A percentile compares a stretch with the other conserved stretches of the same genome.
These are phyloP conservation scores for Falco novaeseelandiae DNA, from an alignment of 2,797 vertebrate species.

Conservation along the genomic window DNA sequence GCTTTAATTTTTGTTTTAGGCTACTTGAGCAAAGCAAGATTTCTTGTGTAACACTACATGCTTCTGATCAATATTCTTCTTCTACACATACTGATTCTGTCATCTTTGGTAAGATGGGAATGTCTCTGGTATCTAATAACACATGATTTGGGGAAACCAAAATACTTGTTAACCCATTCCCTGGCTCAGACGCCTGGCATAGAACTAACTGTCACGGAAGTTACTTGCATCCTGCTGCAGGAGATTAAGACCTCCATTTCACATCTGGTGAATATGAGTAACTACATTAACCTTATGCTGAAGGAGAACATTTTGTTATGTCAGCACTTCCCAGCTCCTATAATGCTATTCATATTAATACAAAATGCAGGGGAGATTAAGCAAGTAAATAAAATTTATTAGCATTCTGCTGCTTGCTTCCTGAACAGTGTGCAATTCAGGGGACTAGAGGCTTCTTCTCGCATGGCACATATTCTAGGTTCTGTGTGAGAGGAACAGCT, in stretches of 20 bases:
- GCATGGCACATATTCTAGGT: not conserved
- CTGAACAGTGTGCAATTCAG: not conserved
- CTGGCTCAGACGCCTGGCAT: not conserved
- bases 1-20: not conserved
- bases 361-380: conserved; percentile 34
- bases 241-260: not conserved
- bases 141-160: not conserved
- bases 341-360: conserved; percentile 30
- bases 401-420: conserved; percentile 16
- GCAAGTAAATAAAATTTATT: conserved; percentile 46
- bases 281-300: conserved; percentile 29
- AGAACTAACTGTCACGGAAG: not conserved
- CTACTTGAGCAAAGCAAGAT: not conserved
- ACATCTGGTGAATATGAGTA: not conserved
- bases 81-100: not conserved
- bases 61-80: not conserved
- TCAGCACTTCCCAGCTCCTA: conserved; percentile 15
- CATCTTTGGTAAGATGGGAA: not conserved
- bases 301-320: conserved; percentile 41
- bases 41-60: not conserved
- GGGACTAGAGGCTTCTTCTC: not conserved
- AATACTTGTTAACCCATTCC: not conserved
- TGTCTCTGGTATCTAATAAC: not conserved
- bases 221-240: not conserved
- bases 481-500: not conserved